Evolutionary conservation across 2,888 invertebrate species (phyloP).

Genomic region (Emmelina monodactyla): DNA sequence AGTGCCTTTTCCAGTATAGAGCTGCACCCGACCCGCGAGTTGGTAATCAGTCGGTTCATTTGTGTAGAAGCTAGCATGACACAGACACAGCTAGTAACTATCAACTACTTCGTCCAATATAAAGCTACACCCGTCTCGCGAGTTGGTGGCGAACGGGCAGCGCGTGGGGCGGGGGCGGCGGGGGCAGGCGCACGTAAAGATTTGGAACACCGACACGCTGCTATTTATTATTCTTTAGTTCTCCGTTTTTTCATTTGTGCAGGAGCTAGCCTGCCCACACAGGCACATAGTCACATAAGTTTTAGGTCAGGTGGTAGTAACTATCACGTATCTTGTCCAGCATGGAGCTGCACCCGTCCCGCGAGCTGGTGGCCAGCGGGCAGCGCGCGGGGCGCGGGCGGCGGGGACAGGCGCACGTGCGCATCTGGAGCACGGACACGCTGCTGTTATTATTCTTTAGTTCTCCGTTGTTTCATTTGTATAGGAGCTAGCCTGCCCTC

Average conservation of each 20-base stretch:
- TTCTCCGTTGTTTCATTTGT: too few species aligned
- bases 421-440: conserved; percentile 92
- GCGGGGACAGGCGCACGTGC: conserved; percentile 87
- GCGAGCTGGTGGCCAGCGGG: conserved; percentile 89
- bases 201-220: conserved; percentile 91
- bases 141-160: conserved; percentile 78
- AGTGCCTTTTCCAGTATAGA: conserved; percentile 70
- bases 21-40: conserved; percentile 85
- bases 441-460: too few species aligned
- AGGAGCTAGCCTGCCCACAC: too few species aligned
- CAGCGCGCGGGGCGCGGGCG: conserved; percentile 85
- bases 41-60: conserved; percentile 81
- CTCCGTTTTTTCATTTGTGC: too few species aligned
- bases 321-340: too few species aligned
- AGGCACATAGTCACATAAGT: too few species aligned
- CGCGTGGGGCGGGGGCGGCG: conserved; percentile 83
- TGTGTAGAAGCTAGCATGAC: too few species aligned
- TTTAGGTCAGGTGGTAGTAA: too few species aligned
- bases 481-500: too few species aligned
- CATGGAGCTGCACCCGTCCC: conserved; percentile 88
- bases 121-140: background rate
- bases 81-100: background rate
- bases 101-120: background rate
- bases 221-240: too few species aligned
- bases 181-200: conserved; percentile 87